A percentile compares a stretch with the other conserved stretches of the same genome.
phyloP scores from a whole-genome alignment of 1,140 invertebrate genomes.

The Halictus rubicundus region DNA sequence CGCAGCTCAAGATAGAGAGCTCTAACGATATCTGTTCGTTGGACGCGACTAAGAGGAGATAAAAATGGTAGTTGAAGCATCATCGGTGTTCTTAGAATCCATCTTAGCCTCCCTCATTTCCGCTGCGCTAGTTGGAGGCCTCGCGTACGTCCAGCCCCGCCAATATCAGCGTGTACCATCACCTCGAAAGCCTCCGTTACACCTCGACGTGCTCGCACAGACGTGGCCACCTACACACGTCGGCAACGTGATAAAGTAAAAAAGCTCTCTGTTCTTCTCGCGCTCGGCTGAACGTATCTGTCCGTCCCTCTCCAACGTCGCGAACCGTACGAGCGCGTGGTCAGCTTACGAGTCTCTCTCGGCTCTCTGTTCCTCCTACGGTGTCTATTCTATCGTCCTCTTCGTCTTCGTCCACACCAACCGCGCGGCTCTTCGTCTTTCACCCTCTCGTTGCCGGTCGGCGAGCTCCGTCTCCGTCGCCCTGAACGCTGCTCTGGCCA shows the following conservation, averaged over 20 bases:
- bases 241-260: constrained; percentile 53
- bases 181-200: constrained; percentile 52
- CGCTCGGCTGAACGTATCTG: neutral
- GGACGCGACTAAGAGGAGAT: neutral
- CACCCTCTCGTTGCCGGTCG: constrained; percentile 9
- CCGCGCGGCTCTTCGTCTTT: constrained; percentile 15
- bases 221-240: constrained; percentile 39
- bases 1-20: neutral
- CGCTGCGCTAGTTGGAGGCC: constrained; percentile 9
- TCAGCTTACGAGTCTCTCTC: constrained; percentile 51
- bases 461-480: constrained; percentile 48
- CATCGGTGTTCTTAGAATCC: neutral
- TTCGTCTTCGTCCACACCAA: constrained; percentile 29
- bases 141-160: constrained; percentile 27
- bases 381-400: constrained; percentile 48
- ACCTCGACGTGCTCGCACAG: constrained; percentile 47
- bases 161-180: constrained; percentile 43
- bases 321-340: constrained; percentile 55
- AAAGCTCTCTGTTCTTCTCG: constrained; percentile 47
- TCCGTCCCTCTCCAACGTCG: constrained; percentile 47
- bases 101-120: neutral
- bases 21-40: neutral
- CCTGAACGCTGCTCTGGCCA: constrained; percentile 49
- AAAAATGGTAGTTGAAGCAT: neutral
- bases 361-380: constrained; percentile 32